Conservation (phyloP, 2,888 invertebrate species). For the Desoria tigrina region DNA sequence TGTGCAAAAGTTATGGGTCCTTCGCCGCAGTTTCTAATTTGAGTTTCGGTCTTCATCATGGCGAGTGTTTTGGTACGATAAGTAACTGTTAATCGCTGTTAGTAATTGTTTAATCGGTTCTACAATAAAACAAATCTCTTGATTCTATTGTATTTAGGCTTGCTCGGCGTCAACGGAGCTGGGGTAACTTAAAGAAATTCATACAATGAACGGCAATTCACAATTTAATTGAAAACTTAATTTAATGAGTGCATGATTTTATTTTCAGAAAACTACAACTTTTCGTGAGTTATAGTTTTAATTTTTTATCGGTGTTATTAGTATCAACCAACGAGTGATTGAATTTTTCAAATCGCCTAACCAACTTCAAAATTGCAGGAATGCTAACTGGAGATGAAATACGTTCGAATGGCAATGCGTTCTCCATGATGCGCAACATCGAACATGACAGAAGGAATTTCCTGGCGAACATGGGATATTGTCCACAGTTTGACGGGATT, state of each 20-base stretch:
- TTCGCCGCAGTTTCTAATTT: constrained; percentile 43
- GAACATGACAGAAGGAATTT: constrained; percentile 40
- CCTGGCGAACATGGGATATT: constrained; percentile 69
- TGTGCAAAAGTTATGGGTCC: constrained; percentile 38
- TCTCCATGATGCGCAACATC: constrained; percentile 54
- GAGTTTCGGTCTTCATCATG: constrained; percentile 38
- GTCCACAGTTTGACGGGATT: constrained; percentile 84
- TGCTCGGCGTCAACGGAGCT: constrained; percentile 25
- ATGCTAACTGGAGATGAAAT: constrained; percentile 62
- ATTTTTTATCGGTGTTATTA: neutral
- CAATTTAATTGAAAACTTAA: no score
- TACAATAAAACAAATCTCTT: no score
- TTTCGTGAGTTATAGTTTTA: constrained; percentile 22
- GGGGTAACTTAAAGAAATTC: constrained; percentile 18
- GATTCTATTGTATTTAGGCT: neutral
- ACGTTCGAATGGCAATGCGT: constrained; percentile 58
- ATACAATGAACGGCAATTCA: no score
- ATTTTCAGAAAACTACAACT: constrained; percentile 32
- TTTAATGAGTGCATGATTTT: neutral
- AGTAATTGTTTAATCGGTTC: no score
- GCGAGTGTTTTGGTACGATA: constrained; percentile 23
- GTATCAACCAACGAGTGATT: neutral
- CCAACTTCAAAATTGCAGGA: constrained; percentile 47
- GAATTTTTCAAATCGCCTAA: neutral
- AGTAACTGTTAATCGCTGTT: no score